These are phyloP conservation scores for Echiichthys vipera DNA, from an alignment of 2,797 vertebrate genomes.

Conservation along the genomic window DNA sequence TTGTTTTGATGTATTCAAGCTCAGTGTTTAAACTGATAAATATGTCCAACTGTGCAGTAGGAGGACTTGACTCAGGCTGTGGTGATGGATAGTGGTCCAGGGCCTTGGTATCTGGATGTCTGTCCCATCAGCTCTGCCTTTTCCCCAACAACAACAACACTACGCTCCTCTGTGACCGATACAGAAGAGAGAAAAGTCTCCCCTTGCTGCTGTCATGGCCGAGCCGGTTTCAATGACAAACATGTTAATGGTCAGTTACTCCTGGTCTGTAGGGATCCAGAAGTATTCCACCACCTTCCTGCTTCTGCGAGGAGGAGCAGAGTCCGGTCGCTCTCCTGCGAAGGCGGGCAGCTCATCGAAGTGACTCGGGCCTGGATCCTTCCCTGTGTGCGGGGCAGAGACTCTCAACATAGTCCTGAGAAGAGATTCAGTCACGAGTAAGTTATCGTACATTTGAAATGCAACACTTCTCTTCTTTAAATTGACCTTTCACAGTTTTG, in stretches of 20 bases:
- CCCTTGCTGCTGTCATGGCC: background rate
- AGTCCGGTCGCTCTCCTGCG: constrained; percentile 66
- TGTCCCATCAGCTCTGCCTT: background rate
- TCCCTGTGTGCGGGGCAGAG: constrained; percentile 68
- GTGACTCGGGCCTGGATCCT: constrained; percentile 67
- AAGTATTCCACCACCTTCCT: constrained; percentile 86
- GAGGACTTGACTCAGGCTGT: too few relatives aligned
- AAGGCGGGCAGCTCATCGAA: constrained; percentile 80
- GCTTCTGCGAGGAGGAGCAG: constrained; percentile 61
- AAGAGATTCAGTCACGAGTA: rapidly evolving
- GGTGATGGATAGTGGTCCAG: background rate
- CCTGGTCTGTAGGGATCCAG: constrained; percentile 86
- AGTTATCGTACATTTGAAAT: background rate
- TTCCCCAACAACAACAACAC: background rate
- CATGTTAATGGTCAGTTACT: constrained; percentile 19
- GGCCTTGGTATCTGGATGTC: background rate
- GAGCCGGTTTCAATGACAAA: background rate
- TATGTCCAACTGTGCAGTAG: too few relatives aligned
- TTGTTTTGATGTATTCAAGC: background rate
- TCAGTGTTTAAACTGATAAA: background rate
- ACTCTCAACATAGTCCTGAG: constrained; percentile 78
- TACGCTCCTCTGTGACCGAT: background rate
- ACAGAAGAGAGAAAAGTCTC: background rate
- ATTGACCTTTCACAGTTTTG: background rate
- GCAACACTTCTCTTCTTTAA: background rate